Evolutionary conservation across 2,797 vertebrate genomes (phyloP).

Genomic region (Hoplostethus mediterraneus): DNA sequence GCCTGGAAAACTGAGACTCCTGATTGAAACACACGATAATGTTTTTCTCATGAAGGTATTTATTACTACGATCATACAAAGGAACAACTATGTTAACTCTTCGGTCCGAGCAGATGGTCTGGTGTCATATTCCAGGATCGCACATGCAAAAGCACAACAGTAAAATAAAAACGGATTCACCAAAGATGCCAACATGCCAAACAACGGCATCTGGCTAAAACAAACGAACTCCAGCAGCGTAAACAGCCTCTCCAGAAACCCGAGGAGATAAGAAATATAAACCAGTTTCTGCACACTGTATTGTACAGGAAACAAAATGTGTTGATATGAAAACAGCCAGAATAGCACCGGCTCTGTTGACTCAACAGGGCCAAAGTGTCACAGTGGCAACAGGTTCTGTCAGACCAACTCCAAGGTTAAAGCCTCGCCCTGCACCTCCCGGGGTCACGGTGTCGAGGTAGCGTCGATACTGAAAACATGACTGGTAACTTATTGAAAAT

Average conservation of each 20-base stretch:
- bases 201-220: neutral
- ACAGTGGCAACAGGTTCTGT: conserved; percentile 84
- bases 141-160: neutral
- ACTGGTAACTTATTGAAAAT: neutral
- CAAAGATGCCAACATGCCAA: neutral
- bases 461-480: neutral
- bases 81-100: neutral
- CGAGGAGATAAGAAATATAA: conserved; percentile 78
- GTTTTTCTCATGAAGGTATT: too few species aligned
- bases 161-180: neutral
- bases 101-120: neutral
- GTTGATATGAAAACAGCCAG: conserved; percentile 89
- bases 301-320: conserved; percentile 86
- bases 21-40: too few species aligned
- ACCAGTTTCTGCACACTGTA: conserved; percentile 83
- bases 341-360: conserved; percentile 91
- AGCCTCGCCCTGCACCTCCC: conserved; percentile 41
- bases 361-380: conserved; percentile 91
- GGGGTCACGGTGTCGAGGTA: conserved; percentile 15
- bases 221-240: neutral
- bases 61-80: neutral
- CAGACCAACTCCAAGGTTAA: conserved; percentile 84
- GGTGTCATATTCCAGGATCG: neutral
- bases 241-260: conserved; percentile 65
- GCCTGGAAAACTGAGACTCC: too few species aligned